phyloP scores from a whole-genome alignment of 1,140 invertebrate genomes.

The Brachionus koreanus region DNA sequence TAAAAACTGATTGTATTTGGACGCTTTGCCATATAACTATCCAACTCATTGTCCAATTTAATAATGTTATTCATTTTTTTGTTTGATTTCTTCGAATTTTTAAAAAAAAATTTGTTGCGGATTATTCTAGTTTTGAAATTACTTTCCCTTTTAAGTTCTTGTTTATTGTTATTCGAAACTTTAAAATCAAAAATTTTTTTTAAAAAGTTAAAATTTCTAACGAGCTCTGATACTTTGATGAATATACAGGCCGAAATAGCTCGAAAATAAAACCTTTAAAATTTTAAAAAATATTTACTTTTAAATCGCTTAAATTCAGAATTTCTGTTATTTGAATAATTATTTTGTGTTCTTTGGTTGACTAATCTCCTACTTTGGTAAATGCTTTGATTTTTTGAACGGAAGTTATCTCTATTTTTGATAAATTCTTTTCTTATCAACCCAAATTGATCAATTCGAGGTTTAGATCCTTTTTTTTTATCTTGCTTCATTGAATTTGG shows the following conservation, averaged over 20 bases:
- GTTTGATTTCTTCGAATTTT: not conserved
- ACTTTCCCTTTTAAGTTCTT: not conserved
- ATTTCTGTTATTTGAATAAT: not conserved
- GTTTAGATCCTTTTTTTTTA: not conserved
- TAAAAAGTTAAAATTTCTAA: not conserved
- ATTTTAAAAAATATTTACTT: not conserved
- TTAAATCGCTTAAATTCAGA: not conserved
- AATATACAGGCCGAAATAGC: not conserved
- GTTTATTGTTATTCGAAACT: not conserved
- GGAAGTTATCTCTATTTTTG: not conserved
- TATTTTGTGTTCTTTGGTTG: not conserved
- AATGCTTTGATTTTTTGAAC: not conserved
- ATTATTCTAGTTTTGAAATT: conserved; percentile 14
- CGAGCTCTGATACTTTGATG: not conserved
- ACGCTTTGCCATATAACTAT: not conserved
- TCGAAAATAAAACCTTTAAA: not conserved
- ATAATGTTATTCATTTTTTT: not conserved
- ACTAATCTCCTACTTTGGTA: not conserved
- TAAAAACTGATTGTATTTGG: not conserved
- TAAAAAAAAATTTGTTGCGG: not conserved
- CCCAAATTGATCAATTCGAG: not conserved
- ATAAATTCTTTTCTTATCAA: not conserved
- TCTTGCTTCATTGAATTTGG: not conserved
- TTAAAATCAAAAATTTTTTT: not conserved
- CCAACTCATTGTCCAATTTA: not conserved